Evolutionary conservation across 2,797 vertebrate genomes (phyloP).

Genomic region (Yasuhikotakia modesta): DNA sequence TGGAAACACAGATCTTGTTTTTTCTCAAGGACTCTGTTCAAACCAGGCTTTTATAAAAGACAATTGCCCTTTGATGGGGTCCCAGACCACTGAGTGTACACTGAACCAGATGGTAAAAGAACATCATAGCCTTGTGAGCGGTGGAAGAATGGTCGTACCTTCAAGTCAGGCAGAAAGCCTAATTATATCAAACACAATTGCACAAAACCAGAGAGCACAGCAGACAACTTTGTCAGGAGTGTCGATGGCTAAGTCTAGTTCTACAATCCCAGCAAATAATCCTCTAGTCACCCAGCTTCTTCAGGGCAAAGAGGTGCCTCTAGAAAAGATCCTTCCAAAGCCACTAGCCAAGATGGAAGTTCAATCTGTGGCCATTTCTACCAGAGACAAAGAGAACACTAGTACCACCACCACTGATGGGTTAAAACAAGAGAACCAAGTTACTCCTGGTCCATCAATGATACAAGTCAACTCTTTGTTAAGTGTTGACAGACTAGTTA

Average conservation of each 20-base stretch:
- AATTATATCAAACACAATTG: conserved; percentile 14
- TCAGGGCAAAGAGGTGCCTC: conserved; percentile 90
- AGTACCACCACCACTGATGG: background rate
- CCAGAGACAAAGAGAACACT: conserved; percentile 60
- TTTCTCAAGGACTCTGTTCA: conserved; percentile 46
- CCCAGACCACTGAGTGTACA: conserved; percentile 47
- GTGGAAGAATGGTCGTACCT: conserved; percentile 51
- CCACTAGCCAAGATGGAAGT: conserved; percentile 80
- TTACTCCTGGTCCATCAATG: conserved; percentile 68
- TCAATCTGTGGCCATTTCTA: conserved; percentile 60
- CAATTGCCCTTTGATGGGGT: conserved; percentile 32
- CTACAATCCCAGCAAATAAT: conserved; percentile 91
- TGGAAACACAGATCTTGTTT: conserved; percentile 52
- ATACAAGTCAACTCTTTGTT: conserved; percentile 65
- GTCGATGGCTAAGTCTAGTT: conserved; percentile 68
- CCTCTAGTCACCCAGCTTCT: conserved; percentile 92
- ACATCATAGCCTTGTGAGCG: conserved; percentile 15
- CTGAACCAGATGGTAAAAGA: conserved; percentile 23
- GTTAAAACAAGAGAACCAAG: conserved; percentile 49
- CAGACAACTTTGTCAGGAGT: conserved; percentile 60
- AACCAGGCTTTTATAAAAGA: conserved; percentile 59
- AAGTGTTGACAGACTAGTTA: conserved; percentile 80
- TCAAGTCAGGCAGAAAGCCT: conserved; percentile 50
- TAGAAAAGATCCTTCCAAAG: conserved; percentile 92
- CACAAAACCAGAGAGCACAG: conserved; percentile 68